phyloP scores from a whole-genome alignment of 2,113 vertebrate genomes.

The Herpetotheres cachinnans region DNA sequence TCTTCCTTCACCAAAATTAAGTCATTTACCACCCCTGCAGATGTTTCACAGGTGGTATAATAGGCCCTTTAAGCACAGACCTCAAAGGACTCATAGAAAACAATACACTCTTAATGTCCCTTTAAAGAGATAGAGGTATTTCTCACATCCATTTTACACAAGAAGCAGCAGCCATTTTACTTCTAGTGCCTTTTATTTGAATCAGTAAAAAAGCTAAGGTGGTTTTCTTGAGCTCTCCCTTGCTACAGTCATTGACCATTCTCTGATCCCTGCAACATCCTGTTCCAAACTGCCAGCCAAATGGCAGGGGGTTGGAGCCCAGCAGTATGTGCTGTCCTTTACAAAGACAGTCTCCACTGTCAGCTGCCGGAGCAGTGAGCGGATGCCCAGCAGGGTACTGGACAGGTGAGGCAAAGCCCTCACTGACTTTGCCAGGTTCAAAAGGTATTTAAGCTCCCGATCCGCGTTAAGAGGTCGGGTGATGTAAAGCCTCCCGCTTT shows the following conservation, averaged over 20 bases:
- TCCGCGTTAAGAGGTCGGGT: not conserved
- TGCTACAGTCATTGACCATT: not conserved
- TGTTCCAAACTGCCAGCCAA: not conserved
- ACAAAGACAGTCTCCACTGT: not conserved
- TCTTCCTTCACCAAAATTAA: not conserved
- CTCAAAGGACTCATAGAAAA: not conserved
- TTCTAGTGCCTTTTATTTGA: not conserved
- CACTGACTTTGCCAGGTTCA: not conserved
- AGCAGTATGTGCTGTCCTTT: not conserved
- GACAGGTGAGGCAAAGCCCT: not conserved
- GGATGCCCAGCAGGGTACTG: not conserved
- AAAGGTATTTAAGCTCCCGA: not conserved
- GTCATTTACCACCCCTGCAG: not conserved
- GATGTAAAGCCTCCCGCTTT: not conserved
- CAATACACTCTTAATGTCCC: not conserved
- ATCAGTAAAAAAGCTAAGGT: not conserved
- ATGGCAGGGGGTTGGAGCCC: not conserved
- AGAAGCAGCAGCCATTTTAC: not conserved
- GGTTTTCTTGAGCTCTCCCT: not conserved
- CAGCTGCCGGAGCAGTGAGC: not conserved
- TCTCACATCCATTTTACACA: not conserved
- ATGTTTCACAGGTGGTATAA: not conserved
- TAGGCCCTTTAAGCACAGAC: not conserved
- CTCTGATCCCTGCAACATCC: not conserved
- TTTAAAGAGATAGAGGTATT: not conserved